Base-by-base conservation (phyloP, 37 sponge, comb jelly and placozoan species). In the Halichondria panicea region DNA sequence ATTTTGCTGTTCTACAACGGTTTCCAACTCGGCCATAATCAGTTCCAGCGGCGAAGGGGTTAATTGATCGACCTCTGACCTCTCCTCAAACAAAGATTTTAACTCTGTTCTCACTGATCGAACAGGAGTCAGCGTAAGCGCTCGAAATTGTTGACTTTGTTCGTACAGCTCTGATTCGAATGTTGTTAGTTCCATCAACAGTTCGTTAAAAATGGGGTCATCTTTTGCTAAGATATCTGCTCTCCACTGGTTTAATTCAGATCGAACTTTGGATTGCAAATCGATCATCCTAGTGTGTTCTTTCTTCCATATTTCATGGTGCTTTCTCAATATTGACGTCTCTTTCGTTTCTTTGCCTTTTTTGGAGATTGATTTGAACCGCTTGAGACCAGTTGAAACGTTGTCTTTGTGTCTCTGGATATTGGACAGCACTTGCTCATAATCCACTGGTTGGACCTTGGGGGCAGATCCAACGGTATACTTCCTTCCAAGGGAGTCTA, bases 251-350 rank as follows among this genome's bases (percentile, higher is more conserved):
- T 86, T 80, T 9, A 86, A 38, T 31, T 76, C 66, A 1, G 4
- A 25, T 21, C 53, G 46, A 60, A 19, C 52, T 30, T 1, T 45
- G 19, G 44, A 43, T 22, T 59, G 52, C 18, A 35, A 43, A 2
- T 50, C 15, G 1, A 52, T 39, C 39, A 88, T 40, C 11, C 43
- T 64, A 15, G 33, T 4, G 32, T 45, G 44, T 67, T 84, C 78
- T 35, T 71, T 83, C 39, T 67, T 7, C 94, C 94, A 94, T 1
- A 82, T 69, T 22, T 86, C 81, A 1, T 53, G 64, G 74, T 94
- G 94, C 30, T 81, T 68, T 15, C 63, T 70, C 32, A 87, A 55
- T 2, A 90, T 42, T 6, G 30, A 40, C 1, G 41, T 35, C 28
- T 75, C 82, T 43, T 81, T 80, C 4, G 77, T 66, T 1, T 53